phyloP scores from a whole-genome alignment of 2,888 invertebrate genomes.

The Ophioninae sp. region DNA sequence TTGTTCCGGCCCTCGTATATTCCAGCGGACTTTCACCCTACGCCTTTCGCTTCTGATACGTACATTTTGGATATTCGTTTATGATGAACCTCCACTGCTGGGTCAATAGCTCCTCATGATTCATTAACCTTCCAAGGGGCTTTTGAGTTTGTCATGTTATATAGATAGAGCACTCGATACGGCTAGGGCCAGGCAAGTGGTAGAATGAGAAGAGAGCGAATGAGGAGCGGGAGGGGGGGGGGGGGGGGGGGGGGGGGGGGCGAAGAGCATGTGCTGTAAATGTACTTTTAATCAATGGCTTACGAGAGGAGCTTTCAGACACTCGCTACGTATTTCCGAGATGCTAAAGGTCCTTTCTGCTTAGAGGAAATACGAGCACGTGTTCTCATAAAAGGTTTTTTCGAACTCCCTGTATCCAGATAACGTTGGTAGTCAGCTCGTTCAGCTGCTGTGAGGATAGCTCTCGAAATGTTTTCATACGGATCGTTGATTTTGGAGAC shows the following conservation, averaged over 20 bases:
- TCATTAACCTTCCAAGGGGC: conserved; percentile 51
- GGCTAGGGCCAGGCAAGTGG: background rate
- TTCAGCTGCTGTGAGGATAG: background rate
- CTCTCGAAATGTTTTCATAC: background rate
- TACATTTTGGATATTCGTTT: conserved; percentile 25
- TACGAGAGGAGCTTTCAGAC: conserved; percentile 64
- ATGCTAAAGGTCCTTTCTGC: conserved; percentile 52
- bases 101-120: conserved; percentile 49
- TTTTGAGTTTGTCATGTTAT: conserved; percentile 39
- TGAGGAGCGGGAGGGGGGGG: background rate
- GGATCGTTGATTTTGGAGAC: background rate
- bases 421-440: background rate
- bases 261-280: conserved; percentile 58
- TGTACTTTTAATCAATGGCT: conserved; percentile 68
- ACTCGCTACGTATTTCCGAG: conserved; percentile 61
- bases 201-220: conserved; percentile 6
- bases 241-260: background rate
- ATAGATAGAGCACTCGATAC: conserved; percentile 24
- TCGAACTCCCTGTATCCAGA: background rate
- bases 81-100: background rate
- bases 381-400: background rate
- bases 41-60: background rate
- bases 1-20: background rate
- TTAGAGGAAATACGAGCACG: background rate
- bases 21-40: background rate